Conservation (phyloP, 2,797 vertebrate species). For the Takifugu rubripes region DNA sequence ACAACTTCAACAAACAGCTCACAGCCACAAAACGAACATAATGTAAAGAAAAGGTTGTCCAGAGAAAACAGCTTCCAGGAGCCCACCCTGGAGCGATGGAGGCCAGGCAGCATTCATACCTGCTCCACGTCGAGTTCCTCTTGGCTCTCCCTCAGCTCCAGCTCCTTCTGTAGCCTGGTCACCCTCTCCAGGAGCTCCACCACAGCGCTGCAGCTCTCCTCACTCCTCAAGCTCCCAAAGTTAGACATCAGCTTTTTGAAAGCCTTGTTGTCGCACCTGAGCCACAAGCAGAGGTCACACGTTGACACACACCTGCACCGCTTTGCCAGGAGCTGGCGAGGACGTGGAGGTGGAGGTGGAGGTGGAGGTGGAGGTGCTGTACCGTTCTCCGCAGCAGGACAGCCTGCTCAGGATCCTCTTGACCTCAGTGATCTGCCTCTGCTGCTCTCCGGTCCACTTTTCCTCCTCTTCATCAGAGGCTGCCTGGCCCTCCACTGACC, state of each 20-base stretch:
- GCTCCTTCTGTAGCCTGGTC: slow-evolving; percentile 74
- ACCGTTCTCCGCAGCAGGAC: slow-evolving; percentile 82
- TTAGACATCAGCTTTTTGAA: slow-evolving; percentile 73
- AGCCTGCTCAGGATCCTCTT: slow-evolving; percentile 71
- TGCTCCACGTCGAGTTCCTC: slow-evolving; percentile 68
- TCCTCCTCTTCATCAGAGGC: slow-evolving; percentile 92
- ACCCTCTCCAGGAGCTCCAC: slow-evolving; percentile 72
- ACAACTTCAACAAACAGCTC: slow-evolving; percentile 36
- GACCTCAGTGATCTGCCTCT: slow-evolving; percentile 66
- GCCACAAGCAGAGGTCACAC: not conserved
- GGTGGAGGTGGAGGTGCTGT: not conserved
- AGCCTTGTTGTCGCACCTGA: slow-evolving; percentile 71
- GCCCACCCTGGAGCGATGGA: slow-evolving; percentile 21
- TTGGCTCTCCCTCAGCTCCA: slow-evolving; percentile 74
- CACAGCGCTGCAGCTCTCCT: slow-evolving; percentile 64
- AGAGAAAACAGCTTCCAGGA: slow-evolving; percentile 6
- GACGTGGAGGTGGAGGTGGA: not conserved
- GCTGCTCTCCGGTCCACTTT: slow-evolving; percentile 71
- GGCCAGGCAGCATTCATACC: slow-evolving; percentile 49
- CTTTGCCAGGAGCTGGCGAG: too few species aligned
- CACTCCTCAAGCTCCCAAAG: slow-evolving; percentile 62
- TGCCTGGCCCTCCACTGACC: slow-evolving; percentile 90
- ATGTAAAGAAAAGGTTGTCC: slow-evolving; percentile 19
- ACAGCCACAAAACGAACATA: slow-evolving; percentile 24
- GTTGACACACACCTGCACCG: not conserved